These are phyloP conservation scores for Arenaria interpres DNA, from an alignment of 2,113 vertebrate genomes.

Conservation along the genomic window DNA sequence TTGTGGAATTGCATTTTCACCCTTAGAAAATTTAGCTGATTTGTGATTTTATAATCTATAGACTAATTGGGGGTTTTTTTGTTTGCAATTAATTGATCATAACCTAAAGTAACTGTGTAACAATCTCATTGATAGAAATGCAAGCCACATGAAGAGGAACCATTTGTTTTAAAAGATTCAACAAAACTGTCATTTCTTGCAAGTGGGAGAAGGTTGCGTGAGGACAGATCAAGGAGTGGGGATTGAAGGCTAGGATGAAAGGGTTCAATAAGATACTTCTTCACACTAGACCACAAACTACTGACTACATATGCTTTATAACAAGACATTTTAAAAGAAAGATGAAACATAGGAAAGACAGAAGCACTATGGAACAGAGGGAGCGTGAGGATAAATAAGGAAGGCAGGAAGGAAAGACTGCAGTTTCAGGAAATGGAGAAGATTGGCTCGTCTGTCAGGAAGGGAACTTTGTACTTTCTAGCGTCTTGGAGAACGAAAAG, in stretches of 20 bases:
- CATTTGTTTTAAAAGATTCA: not conserved
- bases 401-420: slow-evolving; percentile 3
- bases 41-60: not conserved
- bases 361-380: slow-evolving; percentile 19
- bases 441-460: not conserved
- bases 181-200: not conserved
- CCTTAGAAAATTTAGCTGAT: not conserved
- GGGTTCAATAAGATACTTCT: not conserved
- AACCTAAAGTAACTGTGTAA: not conserved
- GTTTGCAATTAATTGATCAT: not conserved
- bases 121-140: not conserved
- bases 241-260: not conserved
- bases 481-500: not conserved
- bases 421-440: not conserved
- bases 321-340: not conserved
- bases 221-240: not conserved
- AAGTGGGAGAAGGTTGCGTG: not conserved
- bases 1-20: not conserved
- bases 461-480: not conserved
- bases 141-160: not conserved
- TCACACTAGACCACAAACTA: not conserved
- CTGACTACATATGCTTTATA: not conserved
- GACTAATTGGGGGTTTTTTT: not conserved
- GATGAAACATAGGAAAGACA: not conserved
- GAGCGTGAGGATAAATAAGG: slow-evolving; percentile 49